phyloP scores from a whole-genome alignment of 2,888 invertebrate genomes.

The Corythucha ciliata region DNA sequence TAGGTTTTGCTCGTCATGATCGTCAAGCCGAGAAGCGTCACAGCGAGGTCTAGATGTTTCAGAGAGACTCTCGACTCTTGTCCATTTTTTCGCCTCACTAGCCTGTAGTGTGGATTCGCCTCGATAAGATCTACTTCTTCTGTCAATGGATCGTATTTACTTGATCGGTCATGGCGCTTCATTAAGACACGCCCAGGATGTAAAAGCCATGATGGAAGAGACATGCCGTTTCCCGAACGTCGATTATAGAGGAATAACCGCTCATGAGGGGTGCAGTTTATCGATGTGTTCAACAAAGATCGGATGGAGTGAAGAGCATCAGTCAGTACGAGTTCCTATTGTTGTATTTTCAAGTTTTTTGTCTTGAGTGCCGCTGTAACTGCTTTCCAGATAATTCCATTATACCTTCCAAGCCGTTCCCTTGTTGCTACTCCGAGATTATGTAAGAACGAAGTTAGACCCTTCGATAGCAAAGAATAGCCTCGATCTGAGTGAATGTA shows the following conservation, averaged over 20 bases:
- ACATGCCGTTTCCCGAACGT: not conserved
- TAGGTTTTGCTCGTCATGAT: no score
- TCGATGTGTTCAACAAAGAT: slow-evolving; percentile 30
- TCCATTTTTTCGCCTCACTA: slow-evolving; percentile 23
- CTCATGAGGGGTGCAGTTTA: slow-evolving; percentile 30
- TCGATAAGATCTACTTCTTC: slow-evolving; percentile 30
- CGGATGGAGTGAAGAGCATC: slow-evolving; percentile 30
- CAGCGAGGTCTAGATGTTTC: slow-evolving; percentile 28
- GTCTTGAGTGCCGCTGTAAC: slow-evolving; percentile 6
- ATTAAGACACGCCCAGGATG: not conserved
- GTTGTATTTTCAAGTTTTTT: slow-evolving; percentile 1
- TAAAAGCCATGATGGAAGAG: not conserved
- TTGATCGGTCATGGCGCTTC: not conserved
- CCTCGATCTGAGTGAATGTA: slow-evolving; percentile 11
- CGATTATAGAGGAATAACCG: slow-evolving; percentile 23
- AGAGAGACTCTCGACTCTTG: slow-evolving; percentile 28
- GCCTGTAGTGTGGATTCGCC: slow-evolving; percentile 16
- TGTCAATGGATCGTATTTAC: slow-evolving; percentile 30
- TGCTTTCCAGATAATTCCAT: slow-evolving; percentile 24
- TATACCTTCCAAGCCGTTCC: no score
- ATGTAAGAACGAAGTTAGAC: slow-evolving; percentile 2
- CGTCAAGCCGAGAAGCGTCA: no score
- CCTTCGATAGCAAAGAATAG: slow-evolving; percentile 1
- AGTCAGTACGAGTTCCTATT: slow-evolving; percentile 14
- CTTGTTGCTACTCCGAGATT: slow-evolving; percentile 6